Conservation (phyloP, 2,797 vertebrate species). For the Mus caroli region DNA sequence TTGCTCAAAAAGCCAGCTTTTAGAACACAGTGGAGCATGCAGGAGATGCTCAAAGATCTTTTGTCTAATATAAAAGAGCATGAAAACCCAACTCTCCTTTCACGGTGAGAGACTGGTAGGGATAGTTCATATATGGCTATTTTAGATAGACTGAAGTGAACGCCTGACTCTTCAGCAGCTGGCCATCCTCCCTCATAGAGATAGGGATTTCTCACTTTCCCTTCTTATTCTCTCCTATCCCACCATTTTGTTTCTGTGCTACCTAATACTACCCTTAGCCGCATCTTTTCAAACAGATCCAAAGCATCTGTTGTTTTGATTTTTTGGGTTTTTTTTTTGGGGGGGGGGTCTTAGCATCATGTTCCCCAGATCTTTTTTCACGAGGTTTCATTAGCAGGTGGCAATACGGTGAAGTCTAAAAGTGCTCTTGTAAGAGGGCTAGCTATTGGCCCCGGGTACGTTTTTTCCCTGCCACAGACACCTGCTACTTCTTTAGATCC, state of each 20-base stretch:
- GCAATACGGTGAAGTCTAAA: neutral
- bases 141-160: neutral
- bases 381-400: neutral
- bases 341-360: neutral
- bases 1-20: neutral
- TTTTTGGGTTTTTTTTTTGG: neutral
- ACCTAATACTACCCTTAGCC: neutral
- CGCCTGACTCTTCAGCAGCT: neutral
- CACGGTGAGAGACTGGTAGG: neutral
- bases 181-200: neutral
- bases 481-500: slow-evolving; percentile 1
- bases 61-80: neutral
- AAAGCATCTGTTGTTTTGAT: neutral
- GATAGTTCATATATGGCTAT: neutral
- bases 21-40: neutral
- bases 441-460: fast-evolving
- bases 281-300: neutral
- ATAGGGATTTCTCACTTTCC: neutral
- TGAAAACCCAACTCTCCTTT: neutral
- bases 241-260: slow-evolving; percentile 63
- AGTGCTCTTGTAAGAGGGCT: neutral
- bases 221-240: neutral
- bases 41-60: slow-evolving; percentile 2
- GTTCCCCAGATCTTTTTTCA: neutral
- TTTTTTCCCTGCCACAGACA: neutral